phyloP scores from a whole-genome alignment of 2,888 invertebrate genomes.

The Mimumesa dahlbomi region DNA sequence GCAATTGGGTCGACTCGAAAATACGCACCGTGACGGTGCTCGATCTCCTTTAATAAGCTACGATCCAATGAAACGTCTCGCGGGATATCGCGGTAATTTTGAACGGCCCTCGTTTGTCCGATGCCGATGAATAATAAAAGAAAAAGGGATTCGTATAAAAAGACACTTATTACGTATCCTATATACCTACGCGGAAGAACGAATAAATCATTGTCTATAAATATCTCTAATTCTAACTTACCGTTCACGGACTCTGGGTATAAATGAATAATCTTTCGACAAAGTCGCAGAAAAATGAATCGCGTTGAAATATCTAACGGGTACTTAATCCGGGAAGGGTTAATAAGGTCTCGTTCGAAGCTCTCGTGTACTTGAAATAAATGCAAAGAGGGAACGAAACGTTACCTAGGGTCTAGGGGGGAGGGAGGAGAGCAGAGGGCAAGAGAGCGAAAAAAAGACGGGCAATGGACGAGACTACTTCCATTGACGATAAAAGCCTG shows the following conservation, averaged over 20 bases:
- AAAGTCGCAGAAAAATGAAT: too few species aligned
- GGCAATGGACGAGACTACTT: not conserved
- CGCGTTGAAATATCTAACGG: too few species aligned
- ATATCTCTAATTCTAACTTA: too few species aligned
- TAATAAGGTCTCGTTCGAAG: too few species aligned
- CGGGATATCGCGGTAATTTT: conserved; percentile 17
- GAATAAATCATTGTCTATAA: not conserved
- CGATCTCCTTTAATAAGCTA: conserved; percentile 42
- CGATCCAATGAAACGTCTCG: conserved; percentile 26
- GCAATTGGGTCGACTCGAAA: conserved; percentile 61
- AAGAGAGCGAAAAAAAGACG: not conserved
- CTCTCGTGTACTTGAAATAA: too few species aligned
- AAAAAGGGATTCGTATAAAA: too few species aligned
- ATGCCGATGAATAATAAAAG: not conserved
- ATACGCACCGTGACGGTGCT: conserved; percentile 32
- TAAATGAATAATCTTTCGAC: too few species aligned
- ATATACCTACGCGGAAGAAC: not conserved
- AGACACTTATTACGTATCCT: not conserved
- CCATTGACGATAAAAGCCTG: conserved; percentile 25
- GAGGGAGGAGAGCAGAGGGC: not conserved
- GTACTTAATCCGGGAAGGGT: too few species aligned
- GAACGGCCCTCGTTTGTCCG: conserved; percentile 7
- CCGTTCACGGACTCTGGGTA: too few species aligned
- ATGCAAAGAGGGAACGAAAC: not conserved
- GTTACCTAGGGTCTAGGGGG: not conserved